phyloP scores from a whole-genome alignment of 2,797 vertebrate genomes.

The Mustela erminea region DNA sequence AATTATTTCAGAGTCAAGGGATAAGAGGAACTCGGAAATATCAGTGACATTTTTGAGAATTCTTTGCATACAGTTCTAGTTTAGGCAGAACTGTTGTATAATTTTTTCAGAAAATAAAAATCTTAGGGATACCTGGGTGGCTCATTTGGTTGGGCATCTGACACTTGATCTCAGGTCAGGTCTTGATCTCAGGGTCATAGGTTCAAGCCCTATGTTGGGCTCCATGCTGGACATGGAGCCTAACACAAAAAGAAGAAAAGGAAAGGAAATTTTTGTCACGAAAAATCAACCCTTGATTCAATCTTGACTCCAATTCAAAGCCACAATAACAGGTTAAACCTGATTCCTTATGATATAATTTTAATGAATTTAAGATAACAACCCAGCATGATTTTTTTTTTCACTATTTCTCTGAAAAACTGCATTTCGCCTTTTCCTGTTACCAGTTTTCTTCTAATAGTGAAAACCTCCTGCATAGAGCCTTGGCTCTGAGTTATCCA shows the following conservation, averaged over 20 bases:
- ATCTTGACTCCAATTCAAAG: background rate
- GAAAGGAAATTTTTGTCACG: background rate
- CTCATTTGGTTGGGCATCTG: background rate
- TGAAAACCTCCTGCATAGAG: background rate
- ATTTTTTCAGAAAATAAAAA: conserved; percentile 32
- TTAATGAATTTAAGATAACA: conserved; percentile 1
- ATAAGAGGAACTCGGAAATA: conserved; percentile 12
- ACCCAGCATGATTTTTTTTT: background rate
- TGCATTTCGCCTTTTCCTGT: conserved; percentile 27
- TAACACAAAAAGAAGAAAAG: background rate
- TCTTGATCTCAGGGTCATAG: background rate
- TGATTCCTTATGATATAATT: background rate
- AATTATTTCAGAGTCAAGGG: conserved; percentile 32
- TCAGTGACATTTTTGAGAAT: background rate
- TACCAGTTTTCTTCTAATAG: conserved; percentile 23
- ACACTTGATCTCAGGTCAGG: background rate
- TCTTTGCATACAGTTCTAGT: conserved; percentile 10
- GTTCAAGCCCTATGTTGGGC: background rate
- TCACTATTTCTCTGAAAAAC: background rate
- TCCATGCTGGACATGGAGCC: background rate
- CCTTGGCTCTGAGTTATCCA: background rate
- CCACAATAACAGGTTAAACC: background rate
- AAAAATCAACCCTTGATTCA: conserved; percentile 11
- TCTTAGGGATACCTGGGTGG: background rate
- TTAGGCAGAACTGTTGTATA: background rate